These are phyloP conservation scores for Hirudo medicinalis DNA, from an alignment of 1,140 invertebrate genomes.

Conservation along the genomic window DNA sequence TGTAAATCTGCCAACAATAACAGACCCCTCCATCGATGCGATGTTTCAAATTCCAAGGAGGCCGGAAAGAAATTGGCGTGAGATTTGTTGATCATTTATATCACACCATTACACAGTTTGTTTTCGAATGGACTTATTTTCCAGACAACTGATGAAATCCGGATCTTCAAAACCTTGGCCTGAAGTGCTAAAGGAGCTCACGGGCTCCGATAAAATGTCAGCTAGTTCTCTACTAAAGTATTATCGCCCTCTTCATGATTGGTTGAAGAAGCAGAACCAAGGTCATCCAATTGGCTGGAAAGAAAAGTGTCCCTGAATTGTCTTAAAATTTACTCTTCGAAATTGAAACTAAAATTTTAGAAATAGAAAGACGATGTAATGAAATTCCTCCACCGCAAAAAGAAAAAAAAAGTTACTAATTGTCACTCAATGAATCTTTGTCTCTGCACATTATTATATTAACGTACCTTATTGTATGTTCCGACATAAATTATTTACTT, in stretches of 20 bases:
- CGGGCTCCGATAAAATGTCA: conserved; percentile 56
- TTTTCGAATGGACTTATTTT: not conserved
- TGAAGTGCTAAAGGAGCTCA: conserved; percentile 61
- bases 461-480: no score
- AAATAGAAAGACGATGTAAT: no score
- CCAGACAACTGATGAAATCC: conserved; percentile 52
- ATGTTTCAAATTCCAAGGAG: conserved; percentile 63
- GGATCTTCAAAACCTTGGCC: conserved; percentile 65
- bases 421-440: no score
- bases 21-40: conserved; percentile 42
- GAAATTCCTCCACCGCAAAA: no score
- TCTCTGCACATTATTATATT: no score
- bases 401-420: no score
- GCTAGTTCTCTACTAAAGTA: conserved; percentile 51
- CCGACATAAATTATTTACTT: no score
- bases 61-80: conserved; percentile 48
- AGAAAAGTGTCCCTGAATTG: conserved; percentile 1
- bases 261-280: conserved; percentile 49
- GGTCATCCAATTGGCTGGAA: conserved; percentile 19
- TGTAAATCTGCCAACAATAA: conserved; percentile 62
- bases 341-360: no score
- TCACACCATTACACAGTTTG: not conserved
- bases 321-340: no score
- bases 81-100: conserved; percentile 1
- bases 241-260: conserved; percentile 49